Evolutionary conservation across 2,797 vertebrate species (phyloP), one percentile per base, ranked within the genome.

Genomic region (Sebastiscus tertius): DNA sequence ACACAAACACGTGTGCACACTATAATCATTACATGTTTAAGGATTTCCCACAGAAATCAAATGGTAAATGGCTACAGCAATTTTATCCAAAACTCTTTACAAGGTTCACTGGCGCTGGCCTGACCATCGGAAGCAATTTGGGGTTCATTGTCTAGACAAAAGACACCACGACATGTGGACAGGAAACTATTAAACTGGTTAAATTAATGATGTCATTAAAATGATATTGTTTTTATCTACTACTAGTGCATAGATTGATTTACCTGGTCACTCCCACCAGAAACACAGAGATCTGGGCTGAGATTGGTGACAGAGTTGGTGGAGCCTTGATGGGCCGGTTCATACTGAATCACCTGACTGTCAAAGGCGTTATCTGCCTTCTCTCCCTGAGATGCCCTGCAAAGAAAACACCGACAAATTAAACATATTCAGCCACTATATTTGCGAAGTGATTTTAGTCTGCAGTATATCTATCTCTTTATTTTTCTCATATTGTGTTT

Each of bases 231-330:
- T 22, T 4, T 61, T 69, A 67, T 27, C 20, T n/a, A 26, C 2
- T n/a, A 5, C 1, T 11, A 27, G 27, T 20, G 26, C 12, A 52
- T 18, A 13, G 33, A 39, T 18, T 18, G 0, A 14, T 75, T 52
- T 85, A 95, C 94, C 93, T 98, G 97, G 87, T 99, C 97, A 90
- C 88, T 96, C n/a, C 98, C 97, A 67, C 97, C 98, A 1, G 97
- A 98, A 80, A 98, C 95, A 42, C 97, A 98, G 26, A 98, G 94
- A 9, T 98, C 96, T 46, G 97, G 94, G 46, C 88, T 94, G 87
- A 99, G 95, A 65, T 94, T 95, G 69, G 97, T 96, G 82, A 99
- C 96, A 0, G 94, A 96, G 77, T 96, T 96, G 84, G 98, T 94
- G 0, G 96, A 91, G 0, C 95, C 97, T 0, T 83, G 75, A 75